Evolutionary conservation across 2,113 vertebrate species (phyloP).

Genomic region (Cnemophilus loriae): DNA sequence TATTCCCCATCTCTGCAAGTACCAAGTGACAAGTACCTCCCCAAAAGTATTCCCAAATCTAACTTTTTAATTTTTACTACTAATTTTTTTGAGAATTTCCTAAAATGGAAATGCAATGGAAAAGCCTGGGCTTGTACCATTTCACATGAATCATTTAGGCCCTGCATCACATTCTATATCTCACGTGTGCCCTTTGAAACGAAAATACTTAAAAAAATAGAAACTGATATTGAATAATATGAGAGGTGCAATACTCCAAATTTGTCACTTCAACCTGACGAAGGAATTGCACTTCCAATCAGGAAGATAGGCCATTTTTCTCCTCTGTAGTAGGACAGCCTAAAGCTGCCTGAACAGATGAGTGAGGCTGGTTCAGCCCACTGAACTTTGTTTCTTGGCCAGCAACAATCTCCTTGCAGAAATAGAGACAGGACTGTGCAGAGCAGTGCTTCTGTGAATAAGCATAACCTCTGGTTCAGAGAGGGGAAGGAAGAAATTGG

Average conservation of each 20-base stretch:
- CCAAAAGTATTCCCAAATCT: neutral
- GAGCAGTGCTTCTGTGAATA: neutral
- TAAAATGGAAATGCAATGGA: neutral
- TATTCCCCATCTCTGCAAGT: neutral
- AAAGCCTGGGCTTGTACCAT: neutral
- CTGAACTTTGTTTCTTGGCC: neutral
- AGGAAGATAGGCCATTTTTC: neutral
- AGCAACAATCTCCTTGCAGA: neutral
- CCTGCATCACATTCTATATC: neutral
- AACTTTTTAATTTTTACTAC: neutral
- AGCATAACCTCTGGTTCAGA: neutral
- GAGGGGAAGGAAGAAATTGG: neutral
- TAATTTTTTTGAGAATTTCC: neutral
- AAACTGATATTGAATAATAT: neutral
- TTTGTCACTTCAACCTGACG: neutral
- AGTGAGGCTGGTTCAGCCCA: neutral
- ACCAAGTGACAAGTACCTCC: neutral
- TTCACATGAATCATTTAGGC: neutral
- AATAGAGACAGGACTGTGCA: neutral
- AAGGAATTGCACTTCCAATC: neutral
- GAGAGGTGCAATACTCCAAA: neutral
- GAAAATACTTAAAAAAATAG: neutral
- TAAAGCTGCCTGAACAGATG: neutral
- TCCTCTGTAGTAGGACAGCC: neutral
- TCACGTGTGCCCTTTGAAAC: fast-evolving